These are phyloP conservation scores for Boleophthalmus pectinirostris DNA, from an alignment of 2,113 vertebrate species.

Conservation along the genomic window DNA sequence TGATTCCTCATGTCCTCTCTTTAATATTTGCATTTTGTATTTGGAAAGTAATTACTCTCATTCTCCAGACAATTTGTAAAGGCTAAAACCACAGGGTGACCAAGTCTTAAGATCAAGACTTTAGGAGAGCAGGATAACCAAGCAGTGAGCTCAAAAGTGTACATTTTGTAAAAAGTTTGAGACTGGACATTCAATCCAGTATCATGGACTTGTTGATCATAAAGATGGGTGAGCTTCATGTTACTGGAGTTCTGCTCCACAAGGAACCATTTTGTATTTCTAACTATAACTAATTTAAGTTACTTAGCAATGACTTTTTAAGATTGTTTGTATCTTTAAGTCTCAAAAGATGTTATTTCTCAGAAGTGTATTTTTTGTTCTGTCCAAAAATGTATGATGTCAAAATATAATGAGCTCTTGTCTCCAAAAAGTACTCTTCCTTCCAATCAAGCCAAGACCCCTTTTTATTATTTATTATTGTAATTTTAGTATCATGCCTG, in stretches of 20 bases:
- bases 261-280: not conserved
- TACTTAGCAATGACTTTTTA: too few relatives aligned
- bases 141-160: not conserved
- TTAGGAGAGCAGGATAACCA: not conserved
- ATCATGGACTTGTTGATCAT: not conserved
- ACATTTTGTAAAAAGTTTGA: not conserved
- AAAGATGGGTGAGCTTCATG: not conserved
- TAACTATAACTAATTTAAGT: too few relatives aligned
- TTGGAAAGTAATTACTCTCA: not conserved
- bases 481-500: not conserved
- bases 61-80: not conserved
- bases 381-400: not conserved
- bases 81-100: not conserved
- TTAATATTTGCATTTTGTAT: not conserved
- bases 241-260: not conserved
- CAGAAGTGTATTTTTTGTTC: not conserved
- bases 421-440: not conserved
- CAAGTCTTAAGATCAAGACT: not conserved
- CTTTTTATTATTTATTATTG: not conserved
- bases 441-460: too few relatives aligned
- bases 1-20: not conserved
- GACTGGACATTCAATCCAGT: not conserved
- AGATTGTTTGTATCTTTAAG: not conserved
- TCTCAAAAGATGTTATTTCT: not conserved
- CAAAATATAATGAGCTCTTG: not conserved